phyloP scores from a whole-genome alignment of 2,888 invertebrate species.

The Malachius bipustulatus region DNA sequence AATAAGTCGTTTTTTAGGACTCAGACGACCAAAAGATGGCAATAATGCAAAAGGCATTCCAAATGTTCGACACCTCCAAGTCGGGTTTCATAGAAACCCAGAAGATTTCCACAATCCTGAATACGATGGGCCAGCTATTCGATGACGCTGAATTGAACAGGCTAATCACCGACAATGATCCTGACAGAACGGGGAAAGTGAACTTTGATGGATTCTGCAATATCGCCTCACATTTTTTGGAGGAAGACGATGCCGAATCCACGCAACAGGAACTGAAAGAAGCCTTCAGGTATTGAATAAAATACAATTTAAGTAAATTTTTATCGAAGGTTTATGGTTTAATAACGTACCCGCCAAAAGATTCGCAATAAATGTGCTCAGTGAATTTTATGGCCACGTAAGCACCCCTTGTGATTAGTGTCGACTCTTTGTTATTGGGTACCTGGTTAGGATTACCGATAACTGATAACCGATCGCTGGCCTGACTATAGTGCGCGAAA shows the following conservation, averaged over 20 bases:
- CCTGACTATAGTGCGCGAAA: too few relatives aligned
- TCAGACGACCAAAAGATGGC: slow-evolving; percentile 75
- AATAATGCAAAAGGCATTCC: slow-evolving; percentile 91
- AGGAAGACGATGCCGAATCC: slow-evolving; percentile 92
- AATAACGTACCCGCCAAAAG: too few relatives aligned
- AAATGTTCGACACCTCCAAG: slow-evolving; percentile 93
- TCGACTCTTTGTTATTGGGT: too few relatives aligned
- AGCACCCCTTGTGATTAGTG: too few relatives aligned
- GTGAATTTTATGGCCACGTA: too few relatives aligned
- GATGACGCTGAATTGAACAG: slow-evolving; percentile 83
- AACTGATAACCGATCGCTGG: too few relatives aligned
- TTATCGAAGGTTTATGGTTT: too few relatives aligned
- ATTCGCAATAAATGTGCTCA: too few relatives aligned
- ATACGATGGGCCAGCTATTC: slow-evolving; percentile 91
- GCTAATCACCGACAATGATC: slow-evolving; percentile 83
- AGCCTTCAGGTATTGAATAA: slow-evolving; percentile 64
- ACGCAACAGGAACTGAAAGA: slow-evolving; percentile 95
- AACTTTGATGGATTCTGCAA: slow-evolving; percentile 90
- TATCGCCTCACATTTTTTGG: slow-evolving; percentile 87
- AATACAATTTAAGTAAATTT: too few relatives aligned
- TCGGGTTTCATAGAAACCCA: slow-evolving; percentile 83
- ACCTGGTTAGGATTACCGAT: too few relatives aligned
- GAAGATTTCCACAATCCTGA: slow-evolving; percentile 84
- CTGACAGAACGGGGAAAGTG: slow-evolving; percentile 81
- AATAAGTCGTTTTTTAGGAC: slow-evolving; percentile 21